Percentiles rank a stretch among this genome's conserved stretches.
phyloP scores from a whole-genome alignment of 2,888 invertebrate species.

The Orthonychiurus folsomi region DNA sequence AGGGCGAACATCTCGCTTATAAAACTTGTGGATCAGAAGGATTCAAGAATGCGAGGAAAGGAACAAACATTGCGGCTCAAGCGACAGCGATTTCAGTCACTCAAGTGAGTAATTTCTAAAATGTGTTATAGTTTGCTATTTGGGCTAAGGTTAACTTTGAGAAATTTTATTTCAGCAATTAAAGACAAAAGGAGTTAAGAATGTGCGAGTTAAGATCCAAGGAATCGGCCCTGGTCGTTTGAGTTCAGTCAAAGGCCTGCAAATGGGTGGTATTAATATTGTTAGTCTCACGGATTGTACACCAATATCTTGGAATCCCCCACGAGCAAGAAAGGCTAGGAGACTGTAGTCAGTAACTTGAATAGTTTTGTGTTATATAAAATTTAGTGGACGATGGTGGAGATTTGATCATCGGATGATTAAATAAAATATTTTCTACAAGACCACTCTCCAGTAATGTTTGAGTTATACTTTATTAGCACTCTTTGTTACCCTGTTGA shows the following conservation, averaged over 20 bases:
- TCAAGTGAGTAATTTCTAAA: conserved; percentile 50
- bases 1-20: conserved; percentile 47
- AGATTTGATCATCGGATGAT: too few relatives aligned
- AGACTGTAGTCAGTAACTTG: conserved; percentile 64
- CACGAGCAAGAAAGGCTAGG: conserved; percentile 72
- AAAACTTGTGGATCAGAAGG: conserved; percentile 82
- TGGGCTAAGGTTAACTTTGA: not conserved
- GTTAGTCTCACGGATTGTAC: conserved; percentile 90
- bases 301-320: conserved; percentile 70
- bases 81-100: conserved; percentile 77
- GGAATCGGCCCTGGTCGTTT: conserved; percentile 84
- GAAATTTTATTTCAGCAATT: conserved; percentile 54
- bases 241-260: conserved; percentile 87
- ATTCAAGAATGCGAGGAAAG: conserved; percentile 88
- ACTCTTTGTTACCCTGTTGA: too few relatives aligned
- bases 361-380: too few relatives aligned
- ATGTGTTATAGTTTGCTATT: not conserved
- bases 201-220: conserved; percentile 64
- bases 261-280: conserved; percentile 82
- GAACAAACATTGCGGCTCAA: conserved; percentile 94
- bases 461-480: too few relatives aligned
- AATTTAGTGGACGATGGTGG: too few relatives aligned
- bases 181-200: conserved; percentile 61
- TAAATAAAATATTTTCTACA: too few relatives aligned
- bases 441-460: too few relatives aligned